A percentile compares a stretch with the other conserved stretches of the same genome.
Conservation (phyloP, 2,888 invertebrate genomes). For the Amblyteles armatorius region DNA sequence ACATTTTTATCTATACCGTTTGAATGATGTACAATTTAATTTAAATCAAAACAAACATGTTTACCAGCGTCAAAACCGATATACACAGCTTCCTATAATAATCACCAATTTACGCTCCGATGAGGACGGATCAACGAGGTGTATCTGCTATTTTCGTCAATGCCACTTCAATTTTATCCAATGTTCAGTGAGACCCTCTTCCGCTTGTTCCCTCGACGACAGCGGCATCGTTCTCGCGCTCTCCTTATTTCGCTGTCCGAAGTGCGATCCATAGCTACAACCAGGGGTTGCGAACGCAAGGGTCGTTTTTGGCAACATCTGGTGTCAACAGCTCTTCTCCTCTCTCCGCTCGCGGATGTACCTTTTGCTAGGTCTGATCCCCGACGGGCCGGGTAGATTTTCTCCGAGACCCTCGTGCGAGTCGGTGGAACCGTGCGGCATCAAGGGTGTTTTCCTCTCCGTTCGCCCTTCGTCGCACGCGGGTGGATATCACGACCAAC, state of each 20-base stretch:
- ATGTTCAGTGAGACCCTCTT: conserved; percentile 64
- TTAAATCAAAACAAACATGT: too few species aligned
- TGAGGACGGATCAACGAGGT: conserved; percentile 17
- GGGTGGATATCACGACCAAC: conserved; percentile 32
- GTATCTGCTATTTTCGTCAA: conserved; percentile 42
- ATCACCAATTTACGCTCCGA: conserved; percentile 8
- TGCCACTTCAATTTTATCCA: conserved; percentile 68
- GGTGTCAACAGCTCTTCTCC: conserved; percentile 76
- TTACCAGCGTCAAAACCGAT: neutral
- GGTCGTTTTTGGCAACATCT: conserved; percentile 77
- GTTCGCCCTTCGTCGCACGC: neutral
- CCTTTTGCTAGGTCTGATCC: conserved; percentile 40
- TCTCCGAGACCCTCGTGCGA: conserved; percentile 25
- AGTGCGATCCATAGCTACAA: conserved; percentile 60
- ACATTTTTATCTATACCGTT: too few species aligned
- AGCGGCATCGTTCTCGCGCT: conserved; percentile 43
- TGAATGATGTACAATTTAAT: too few species aligned
- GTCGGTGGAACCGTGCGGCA: conserved; percentile 4
- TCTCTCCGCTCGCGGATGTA: conserved; percentile 65
- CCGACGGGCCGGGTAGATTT: conserved; percentile 5
- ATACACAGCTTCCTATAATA: neutral
- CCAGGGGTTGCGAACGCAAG: conserved; percentile 34
- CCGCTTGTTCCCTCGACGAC: conserved; percentile 48
- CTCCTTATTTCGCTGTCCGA: conserved; percentile 53
- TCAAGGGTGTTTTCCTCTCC: conserved; percentile 40